Base-by-base conservation (phyloP, 1,140 invertebrate species). In the Sitophilus oryzae region DNA sequence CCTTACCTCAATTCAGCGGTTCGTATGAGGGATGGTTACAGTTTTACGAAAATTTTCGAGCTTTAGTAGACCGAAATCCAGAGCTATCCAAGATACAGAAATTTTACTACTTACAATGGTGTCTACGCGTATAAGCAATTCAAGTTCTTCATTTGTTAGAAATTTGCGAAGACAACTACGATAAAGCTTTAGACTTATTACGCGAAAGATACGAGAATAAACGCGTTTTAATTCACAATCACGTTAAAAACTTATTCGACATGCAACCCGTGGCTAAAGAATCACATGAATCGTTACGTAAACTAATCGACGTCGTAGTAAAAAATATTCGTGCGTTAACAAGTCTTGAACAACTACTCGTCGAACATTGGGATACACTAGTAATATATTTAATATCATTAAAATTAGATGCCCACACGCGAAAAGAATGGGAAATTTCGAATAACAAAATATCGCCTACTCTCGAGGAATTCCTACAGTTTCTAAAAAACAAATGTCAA, bases 321-420 rank as follows among this genome's bases (percentile, higher is more conserved):
- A n/a, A n/a, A n/a, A 53, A 63, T 48, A 34, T 61, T 14, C 15
- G 64, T 2, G 58, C 63, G 18, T 36, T 66, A 22, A 56, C 61
- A 52, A 56, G 44, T 48, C 36, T 67, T n/a, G 49, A 47, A 1
- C 40, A 60, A n/a, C n/a, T n/a, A 47, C 58, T 64, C 1, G 45
- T 69, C 34, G 61, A 62, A 3, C 18, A 64, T 1, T 70, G 67
- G 52, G 60, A 64, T 19, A 65, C 65, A 0, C 52, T 69, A 0
- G 46, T 65, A 21, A 58, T 58, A 37, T 48, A 56, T 38, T 10
- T 59, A 19, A 36, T 52, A 25, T 47, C 20, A 10, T 36, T 37
- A 18, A 59, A 59, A 43, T 21, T 59, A 43, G 35, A 56, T 45
- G 15, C 4, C 6, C 14, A 40, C 10, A 25, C 37, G 20, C n/a